Percentiles rank a stretch among this genome's conserved stretches.
These are phyloP conservation scores for Drosophila teissieri DNA, from an alignment of 1,140 invertebrate genomes.

Conservation along the genomic window DNA sequence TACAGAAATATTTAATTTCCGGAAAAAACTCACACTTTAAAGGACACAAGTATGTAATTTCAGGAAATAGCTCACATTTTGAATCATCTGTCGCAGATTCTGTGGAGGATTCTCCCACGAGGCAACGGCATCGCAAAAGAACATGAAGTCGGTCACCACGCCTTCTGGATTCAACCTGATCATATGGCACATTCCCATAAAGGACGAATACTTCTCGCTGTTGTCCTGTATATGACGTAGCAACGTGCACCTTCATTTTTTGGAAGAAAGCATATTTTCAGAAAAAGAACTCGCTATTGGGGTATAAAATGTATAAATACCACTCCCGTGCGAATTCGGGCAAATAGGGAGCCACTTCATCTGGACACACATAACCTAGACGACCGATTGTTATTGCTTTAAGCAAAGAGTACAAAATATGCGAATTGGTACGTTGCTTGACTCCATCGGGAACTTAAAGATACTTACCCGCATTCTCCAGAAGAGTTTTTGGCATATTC, in stretches of 20 bases:
- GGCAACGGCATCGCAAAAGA: slow-evolving; percentile 99
- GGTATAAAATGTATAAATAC: slow-evolving; percentile 92
- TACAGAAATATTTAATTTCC: too few relatives aligned
- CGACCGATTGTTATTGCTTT: slow-evolving; percentile 99
- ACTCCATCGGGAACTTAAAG: too few relatives aligned
- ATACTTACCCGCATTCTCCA: slow-evolving; percentile 97
- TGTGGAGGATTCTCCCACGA: slow-evolving; percentile 98
- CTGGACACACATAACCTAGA: slow-evolving; percentile 99
- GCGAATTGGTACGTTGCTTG: too few relatives aligned
- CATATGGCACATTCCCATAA: slow-evolving; percentile 99
- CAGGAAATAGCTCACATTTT: slow-evolving; percentile 88
- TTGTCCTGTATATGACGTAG: slow-evolving; percentile 99
- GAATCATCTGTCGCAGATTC: slow-evolving; percentile 99
- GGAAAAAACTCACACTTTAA: background rate
- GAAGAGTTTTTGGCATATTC: slow-evolving; percentile 98
- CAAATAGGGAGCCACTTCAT: slow-evolving; percentile 99
- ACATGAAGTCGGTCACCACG: slow-evolving; percentile 97
- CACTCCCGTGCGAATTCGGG: slow-evolving; percentile 99
- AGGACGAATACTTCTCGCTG: slow-evolving; percentile 99
- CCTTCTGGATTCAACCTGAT: slow-evolving; percentile 97
- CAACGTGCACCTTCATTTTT: slow-evolving; percentile 94
- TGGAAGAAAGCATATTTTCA: slow-evolving; percentile 21
- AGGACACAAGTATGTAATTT: too few relatives aligned
- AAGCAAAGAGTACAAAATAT: slow-evolving; percentile 84
- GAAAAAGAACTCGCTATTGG: slow-evolving; percentile 59